phyloP scores from a whole-genome alignment of 2,113 vertebrate genomes.

The Notothenia rossii region DNA sequence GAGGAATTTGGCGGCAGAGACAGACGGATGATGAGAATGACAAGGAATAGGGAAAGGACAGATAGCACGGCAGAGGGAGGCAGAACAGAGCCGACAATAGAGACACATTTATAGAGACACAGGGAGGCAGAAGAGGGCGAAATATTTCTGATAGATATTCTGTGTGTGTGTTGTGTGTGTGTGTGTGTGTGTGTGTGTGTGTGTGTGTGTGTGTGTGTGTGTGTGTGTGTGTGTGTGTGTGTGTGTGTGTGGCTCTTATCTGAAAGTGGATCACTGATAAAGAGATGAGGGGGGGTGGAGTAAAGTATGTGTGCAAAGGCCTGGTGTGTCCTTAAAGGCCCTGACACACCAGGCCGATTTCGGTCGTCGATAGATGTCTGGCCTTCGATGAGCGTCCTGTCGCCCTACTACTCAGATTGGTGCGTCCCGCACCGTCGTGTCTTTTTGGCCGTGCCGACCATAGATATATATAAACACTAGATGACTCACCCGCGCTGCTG shows the following conservation, averaged over 20 bases:
- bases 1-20: conserved; percentile 57
- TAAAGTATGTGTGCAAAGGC: background rate
- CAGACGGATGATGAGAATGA: conserved; percentile 66
- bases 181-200: conserved; percentile 5
- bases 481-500: no score
- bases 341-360: no score
- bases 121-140: conserved; percentile 42
- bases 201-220: conserved; percentile 15
- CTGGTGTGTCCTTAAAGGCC: background rate
- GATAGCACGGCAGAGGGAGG: conserved; percentile 51
- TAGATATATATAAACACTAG: no score
- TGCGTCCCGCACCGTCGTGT: no score
- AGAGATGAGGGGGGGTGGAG: background rate
- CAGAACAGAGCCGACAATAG: conserved; percentile 48
- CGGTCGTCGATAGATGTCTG: no score
- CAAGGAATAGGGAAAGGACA: conserved; percentile 58
- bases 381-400: no score
- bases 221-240: background rate
- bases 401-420: no score
- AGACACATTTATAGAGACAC: conserved; percentile 59
- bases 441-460: no score
- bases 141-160: conserved; percentile 56
- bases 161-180: conserved; percentile 33
- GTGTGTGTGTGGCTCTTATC: conserved; percentile 19
- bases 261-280: conserved; percentile 12